Evolutionary conservation across 1,140 invertebrate genomes (phyloP).

Genomic region (Mycetomoellerius zeteki): DNA sequence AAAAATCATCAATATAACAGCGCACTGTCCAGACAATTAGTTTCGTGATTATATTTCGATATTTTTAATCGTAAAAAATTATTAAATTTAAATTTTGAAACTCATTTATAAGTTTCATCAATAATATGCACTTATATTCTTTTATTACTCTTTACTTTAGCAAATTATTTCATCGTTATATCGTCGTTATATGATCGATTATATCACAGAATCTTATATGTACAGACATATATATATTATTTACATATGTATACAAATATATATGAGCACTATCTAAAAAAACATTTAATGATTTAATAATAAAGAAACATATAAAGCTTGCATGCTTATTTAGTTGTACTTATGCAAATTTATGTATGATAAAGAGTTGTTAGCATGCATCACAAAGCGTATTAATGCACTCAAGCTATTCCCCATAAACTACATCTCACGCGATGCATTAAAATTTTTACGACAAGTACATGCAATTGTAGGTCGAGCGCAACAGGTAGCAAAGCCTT

Average conservation of each 20-base stretch:
- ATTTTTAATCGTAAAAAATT: neutral
- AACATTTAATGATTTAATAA: neutral
- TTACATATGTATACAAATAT: neutral
- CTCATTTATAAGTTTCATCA: neutral
- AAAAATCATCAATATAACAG: no score
- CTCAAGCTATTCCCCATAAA: neutral
- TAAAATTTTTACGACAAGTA: constrained; percentile 50
- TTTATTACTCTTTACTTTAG: neutral
- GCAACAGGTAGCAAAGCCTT: constrained; percentile 71
- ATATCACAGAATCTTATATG: neutral
- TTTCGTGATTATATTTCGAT: no score
- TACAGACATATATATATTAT: neutral
- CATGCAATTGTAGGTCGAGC: constrained; percentile 6
- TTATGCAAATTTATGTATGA: constrained; percentile 5
- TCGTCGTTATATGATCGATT: neutral
- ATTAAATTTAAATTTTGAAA: neutral
- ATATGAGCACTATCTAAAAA: neutral
- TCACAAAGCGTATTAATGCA: constrained; percentile 13
- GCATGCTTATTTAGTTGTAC: neutral
- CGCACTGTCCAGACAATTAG: no score
- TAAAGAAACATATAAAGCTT: neutral
- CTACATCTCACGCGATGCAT: constrained; percentile 37
- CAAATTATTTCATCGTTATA: neutral
- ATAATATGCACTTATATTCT: neutral
- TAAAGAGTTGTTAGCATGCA: constrained; percentile 4